Evolutionary conservation across 2,888 invertebrate species (phyloP), one percentile per base, ranked within the genome.

Genomic region (Yponomeuta cagnagella): DNA sequence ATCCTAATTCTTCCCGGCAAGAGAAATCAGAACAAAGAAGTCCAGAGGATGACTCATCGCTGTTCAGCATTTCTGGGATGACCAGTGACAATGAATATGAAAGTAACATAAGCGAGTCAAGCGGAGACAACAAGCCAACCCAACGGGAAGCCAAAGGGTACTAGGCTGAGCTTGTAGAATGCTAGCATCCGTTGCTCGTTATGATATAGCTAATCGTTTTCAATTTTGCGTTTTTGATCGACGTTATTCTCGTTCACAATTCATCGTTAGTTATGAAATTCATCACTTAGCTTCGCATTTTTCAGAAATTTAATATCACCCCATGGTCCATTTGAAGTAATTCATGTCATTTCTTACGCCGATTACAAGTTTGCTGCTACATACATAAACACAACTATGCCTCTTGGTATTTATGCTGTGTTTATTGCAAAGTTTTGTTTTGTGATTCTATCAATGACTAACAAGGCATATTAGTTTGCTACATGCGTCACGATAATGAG

Each of bases 11-110:
- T 70, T 87, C 89, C 71, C 90, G 91, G 87, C 85, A 87, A 77
- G 87, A 89, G 76, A 92, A 91, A 79, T 91, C 89, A 74, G 92
- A 93, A 80, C 92, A 91, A 81, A 88, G 92, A 81, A 92, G 89
- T 86, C 93, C 93, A 72, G 92, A 93, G 87, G 93, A 93, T 73
- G 93, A 92, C 82, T 92, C 93, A 80, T 93, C 93, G 75, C 84
- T 93, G 74, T 89, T 92, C 91, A 92, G 92, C 89, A 93, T 93
- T 84, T 93, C 93, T 79, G 93, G 92, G 84, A 93, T 93, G 88
- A 93, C 93, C 79, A 92, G 93, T 83, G 93, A 92, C 88, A 93
- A 92, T 89, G 92, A 92, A 84, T 92, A 87, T 82, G 92, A 92
- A 77, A 91, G 91, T 89, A 92, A 92, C 85, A 89, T 91, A 82